These are phyloP conservation scores for Vanessa tameamea DNA, from an alignment of 1,140 invertebrate genomes.

Conservation along the genomic window DNA sequence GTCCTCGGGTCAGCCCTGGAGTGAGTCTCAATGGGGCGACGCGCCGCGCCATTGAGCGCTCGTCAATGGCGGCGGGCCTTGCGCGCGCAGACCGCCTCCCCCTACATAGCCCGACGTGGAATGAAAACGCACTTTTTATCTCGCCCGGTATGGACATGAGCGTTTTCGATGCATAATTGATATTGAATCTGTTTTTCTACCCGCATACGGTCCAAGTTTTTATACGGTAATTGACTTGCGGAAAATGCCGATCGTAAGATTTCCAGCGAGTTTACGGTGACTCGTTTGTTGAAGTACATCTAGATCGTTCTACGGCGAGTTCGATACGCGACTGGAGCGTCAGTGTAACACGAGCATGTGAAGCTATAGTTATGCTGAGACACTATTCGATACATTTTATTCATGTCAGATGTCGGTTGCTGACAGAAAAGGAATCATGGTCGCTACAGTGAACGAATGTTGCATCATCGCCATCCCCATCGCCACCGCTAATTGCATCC, in stretches of 20 bases:
- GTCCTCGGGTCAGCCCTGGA: slow-evolving; percentile 23
- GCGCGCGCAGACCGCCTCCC: slow-evolving; percentile 49
- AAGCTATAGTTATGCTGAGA: not conserved
- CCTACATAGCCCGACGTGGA: slow-evolving; percentile 45
- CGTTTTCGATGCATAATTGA: slow-evolving; percentile 34
- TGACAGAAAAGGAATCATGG: not conserved
- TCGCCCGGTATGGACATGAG: slow-evolving; percentile 6
- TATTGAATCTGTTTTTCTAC: slow-evolving; percentile 15
- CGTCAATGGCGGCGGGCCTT: slow-evolving; percentile 52
- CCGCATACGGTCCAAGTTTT: slow-evolving; percentile 20
- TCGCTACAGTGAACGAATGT: not conserved
- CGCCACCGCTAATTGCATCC: slow-evolving; percentile 1
- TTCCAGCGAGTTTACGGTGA: slow-evolving; percentile 5
- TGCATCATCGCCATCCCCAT: not conserved
- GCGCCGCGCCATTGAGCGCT: slow-evolving; percentile 42
- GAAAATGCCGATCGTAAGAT: slow-evolving; percentile 17
- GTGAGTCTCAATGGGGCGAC: slow-evolving; percentile 38
- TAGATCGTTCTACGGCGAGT: not conserved
- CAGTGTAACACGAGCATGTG: not conserved
- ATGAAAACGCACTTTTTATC: slow-evolving; percentile 47
- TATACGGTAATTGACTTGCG: slow-evolving; percentile 22
- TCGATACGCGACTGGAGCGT: not conserved
- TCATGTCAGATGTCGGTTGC: not conserved
- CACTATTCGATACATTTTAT: slow-evolving; percentile 4
- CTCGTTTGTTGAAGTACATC: not conserved